These are phyloP conservation scores for Cremastinae sp. DNA, from an alignment of 2,888 invertebrate genomes.

Conservation along the genomic window DNA sequence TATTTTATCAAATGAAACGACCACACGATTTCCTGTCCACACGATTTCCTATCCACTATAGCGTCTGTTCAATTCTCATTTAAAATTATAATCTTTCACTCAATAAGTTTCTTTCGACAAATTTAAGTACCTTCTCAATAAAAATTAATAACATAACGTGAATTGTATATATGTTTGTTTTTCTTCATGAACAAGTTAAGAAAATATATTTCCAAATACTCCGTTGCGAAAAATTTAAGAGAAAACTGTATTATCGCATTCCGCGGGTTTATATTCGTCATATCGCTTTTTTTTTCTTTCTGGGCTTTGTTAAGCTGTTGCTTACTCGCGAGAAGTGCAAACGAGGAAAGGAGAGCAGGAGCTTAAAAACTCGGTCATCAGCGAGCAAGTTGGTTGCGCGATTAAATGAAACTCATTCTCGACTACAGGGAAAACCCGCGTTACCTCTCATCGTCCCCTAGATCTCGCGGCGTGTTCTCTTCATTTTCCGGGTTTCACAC, in stretches of 20 bases:
- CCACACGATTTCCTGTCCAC: too few relatives aligned
- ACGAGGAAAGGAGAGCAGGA: slow-evolving; percentile 27
- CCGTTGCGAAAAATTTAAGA: not conserved
- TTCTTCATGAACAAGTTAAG: too few relatives aligned
- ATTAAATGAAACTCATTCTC: slow-evolving; percentile 71
- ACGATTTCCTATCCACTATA: too few relatives aligned
- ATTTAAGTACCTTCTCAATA: too few relatives aligned
- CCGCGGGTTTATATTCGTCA: not conserved
- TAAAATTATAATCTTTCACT: too few relatives aligned
- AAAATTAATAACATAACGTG: too few relatives aligned
- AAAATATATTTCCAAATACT: too few relatives aligned
- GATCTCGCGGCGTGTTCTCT: slow-evolving; percentile 5
- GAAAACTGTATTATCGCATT: not conserved
- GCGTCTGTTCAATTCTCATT: too few relatives aligned
- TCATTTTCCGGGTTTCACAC: slow-evolving; percentile 26
- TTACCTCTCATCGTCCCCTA: not conserved
- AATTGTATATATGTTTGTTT: too few relatives aligned
- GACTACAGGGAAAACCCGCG: slow-evolving; percentile 4
- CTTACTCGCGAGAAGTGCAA: slow-evolving; percentile 21
- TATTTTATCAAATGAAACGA: too few relatives aligned
- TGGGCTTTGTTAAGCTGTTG: slow-evolving; percentile 33
- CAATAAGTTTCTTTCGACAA: too few relatives aligned
- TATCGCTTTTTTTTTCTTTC: not conserved
- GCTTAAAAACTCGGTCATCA: slow-evolving; percentile 70
- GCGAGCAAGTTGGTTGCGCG: slow-evolving; percentile 70